phyloP scores from a whole-genome alignment of 2,113 vertebrate species.

The Microtus pennsylvanicus region DNA sequence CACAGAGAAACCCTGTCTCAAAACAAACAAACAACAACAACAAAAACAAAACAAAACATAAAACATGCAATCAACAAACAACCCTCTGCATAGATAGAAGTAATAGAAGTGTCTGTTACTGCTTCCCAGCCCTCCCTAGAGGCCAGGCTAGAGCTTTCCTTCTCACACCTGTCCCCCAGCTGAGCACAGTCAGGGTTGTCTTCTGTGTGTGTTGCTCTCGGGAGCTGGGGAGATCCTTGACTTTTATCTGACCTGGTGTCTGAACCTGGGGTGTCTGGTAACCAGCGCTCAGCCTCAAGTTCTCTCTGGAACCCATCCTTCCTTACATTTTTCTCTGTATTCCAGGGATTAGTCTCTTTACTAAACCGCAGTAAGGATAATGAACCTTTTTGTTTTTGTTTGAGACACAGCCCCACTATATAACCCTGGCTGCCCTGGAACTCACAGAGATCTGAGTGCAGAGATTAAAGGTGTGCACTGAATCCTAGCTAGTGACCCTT shows the following conservation, averaged over 20 bases:
- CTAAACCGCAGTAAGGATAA: accelerated
- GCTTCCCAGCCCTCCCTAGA: neutral
- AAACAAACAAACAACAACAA: neutral
- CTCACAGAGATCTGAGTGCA: neutral
- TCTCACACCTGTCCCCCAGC: neutral
- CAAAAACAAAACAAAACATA: too few species aligned
- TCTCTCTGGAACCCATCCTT: neutral
- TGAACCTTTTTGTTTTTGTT: neutral
- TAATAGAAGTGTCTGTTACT: too few species aligned
- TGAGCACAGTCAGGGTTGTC: neutral
- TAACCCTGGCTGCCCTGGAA: neutral
- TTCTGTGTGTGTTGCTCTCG: neutral
- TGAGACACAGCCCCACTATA: neutral
- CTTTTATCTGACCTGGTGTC: neutral
- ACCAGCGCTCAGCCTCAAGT: neutral
- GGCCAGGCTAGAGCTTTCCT: neutral
- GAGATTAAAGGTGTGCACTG: neutral
- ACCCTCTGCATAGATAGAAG: neutral
- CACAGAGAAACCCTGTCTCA: neutral
- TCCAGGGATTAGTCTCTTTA: neutral
- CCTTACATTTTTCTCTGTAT: neutral
- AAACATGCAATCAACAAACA: neutral
- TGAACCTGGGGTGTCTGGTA: neutral
- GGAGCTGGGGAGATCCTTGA: neutral
- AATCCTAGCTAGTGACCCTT: neutral